phyloP scores from a whole-genome alignment of 2,888 invertebrate genomes.

The Polymixis flavicincta region DNA sequence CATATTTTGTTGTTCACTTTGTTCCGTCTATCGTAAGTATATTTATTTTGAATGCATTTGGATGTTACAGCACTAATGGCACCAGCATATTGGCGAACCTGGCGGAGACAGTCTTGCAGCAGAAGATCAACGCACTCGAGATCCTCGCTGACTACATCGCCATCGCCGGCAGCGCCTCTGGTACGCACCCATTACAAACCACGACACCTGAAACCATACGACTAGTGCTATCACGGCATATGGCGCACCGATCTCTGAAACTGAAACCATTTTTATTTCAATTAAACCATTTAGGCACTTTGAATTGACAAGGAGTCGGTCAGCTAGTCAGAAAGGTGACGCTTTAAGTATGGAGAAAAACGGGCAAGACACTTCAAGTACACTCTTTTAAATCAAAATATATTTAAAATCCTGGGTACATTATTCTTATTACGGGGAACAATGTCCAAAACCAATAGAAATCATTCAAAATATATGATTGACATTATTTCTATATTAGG shows the following conservation, averaged over 20 bases:
- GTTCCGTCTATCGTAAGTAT: not conserved
- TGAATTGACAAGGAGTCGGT: too few species aligned
- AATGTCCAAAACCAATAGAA: not conserved
- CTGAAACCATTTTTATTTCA: not conserved
- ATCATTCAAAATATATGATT: not conserved
- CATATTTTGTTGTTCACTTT: not conserved
- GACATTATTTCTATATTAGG: not conserved
- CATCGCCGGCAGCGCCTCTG: not conserved
- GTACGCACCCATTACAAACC: not conserved
- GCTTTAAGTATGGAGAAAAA: too few species aligned
- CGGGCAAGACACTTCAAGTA: too few species aligned
- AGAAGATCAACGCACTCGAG: conserved; percentile 21
- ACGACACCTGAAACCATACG: too few species aligned
- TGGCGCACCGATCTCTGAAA: not conserved
- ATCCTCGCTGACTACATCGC: conserved; percentile 4
- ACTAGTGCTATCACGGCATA: too few species aligned
- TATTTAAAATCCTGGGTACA: not conserved
- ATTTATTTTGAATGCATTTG: not conserved
- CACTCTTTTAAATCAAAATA: not conserved
- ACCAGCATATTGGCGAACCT: conserved; percentile 8
- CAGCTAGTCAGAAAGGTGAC: too few species aligned
- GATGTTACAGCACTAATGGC: conserved; percentile 1
- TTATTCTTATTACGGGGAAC: not conserved
- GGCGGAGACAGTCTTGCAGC: conserved; percentile 7
- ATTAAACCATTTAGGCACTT: not conserved